phyloP scores from a whole-genome alignment of 2,888 invertebrate species.

The Cephus sareptanus region DNA sequence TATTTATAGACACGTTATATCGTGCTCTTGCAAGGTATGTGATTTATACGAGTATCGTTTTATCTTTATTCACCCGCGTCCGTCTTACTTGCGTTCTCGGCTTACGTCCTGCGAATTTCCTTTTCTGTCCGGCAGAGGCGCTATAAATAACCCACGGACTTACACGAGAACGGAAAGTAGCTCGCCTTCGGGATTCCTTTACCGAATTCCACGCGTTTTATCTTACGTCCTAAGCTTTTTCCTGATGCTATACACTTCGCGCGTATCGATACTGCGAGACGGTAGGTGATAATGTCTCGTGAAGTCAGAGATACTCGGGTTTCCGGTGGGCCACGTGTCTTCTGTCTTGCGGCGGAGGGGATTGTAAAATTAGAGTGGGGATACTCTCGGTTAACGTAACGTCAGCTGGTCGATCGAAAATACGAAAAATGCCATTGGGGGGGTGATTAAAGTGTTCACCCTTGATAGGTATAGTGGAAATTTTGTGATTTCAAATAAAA shows the following conservation, averaged over 20 bases:
- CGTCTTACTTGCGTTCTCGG: neutral
- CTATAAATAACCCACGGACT: constrained; percentile 58
- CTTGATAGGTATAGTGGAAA: neutral
- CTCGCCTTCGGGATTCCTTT: constrained; percentile 62
- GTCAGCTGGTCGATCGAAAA: neutral
- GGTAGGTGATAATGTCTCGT: neutral
- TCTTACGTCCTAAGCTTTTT: neutral
- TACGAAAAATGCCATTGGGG: neutral
- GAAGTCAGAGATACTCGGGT: neutral
- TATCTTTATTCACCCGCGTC: neutral
- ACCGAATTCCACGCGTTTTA: constrained; percentile 47
- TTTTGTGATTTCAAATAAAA: too few species aligned
- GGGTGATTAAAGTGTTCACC: neutral
- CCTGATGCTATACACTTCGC: neutral
- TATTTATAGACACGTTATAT: neutral
- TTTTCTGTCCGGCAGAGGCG: constrained; percentile 45
- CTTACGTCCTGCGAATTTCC: constrained; percentile 38
- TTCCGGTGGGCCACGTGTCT: neutral
- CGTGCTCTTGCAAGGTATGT: neutral
- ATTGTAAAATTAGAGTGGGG: neutral
- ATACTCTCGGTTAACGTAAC: too few species aligned
- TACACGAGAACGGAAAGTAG: constrained; percentile 63
- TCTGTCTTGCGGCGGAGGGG: neutral
- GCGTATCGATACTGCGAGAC: neutral
- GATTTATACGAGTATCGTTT: neutral